phyloP scores from a whole-genome alignment of 2,113 vertebrate genomes.

The Hassar affinis region DNA sequence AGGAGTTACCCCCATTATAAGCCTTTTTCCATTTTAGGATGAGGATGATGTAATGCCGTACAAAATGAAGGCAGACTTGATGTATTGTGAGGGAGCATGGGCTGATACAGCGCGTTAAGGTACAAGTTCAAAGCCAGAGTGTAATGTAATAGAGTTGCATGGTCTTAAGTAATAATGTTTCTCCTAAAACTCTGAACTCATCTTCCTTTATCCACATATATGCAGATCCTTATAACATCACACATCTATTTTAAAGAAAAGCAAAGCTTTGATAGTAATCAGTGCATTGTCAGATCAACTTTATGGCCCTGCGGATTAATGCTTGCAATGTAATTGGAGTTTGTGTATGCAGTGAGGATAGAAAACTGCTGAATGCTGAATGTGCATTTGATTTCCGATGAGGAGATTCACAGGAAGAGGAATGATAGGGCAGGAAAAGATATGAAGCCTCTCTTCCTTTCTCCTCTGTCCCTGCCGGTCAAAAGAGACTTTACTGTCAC shows the following conservation, averaged over 20 bases:
- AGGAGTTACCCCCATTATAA: slow-evolving; percentile 21
- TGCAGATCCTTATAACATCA: neutral
- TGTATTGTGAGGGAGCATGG: neutral
- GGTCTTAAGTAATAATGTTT: neutral
- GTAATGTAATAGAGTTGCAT: neutral
- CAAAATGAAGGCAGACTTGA: slow-evolving; percentile 15
- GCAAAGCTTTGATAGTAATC: neutral
- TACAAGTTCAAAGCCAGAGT: slow-evolving; percentile 9
- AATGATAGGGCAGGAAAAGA: slow-evolving; percentile 47
- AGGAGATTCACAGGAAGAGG: slow-evolving; percentile 42
- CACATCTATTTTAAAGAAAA: neutral
- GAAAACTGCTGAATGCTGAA: slow-evolving; percentile 40
- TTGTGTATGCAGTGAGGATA: slow-evolving; percentile 16
- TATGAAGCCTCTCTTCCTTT: slow-evolving; percentile 48
- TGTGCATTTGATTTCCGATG: slow-evolving; percentile 38
- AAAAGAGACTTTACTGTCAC: slow-evolving; percentile 47
- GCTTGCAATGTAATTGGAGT: neutral
- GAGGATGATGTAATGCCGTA: neutral
- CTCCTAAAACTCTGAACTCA: neutral
- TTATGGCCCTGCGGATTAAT: neutral
- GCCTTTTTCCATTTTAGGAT: slow-evolving; percentile 24
- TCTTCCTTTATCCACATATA: neutral
- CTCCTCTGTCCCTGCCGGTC: slow-evolving; percentile 11
- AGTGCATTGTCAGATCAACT: neutral
- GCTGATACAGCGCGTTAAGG: neutral